These are phyloP conservation scores for Drosophila prosaltans DNA, from an alignment of 1,140 invertebrate species.

Conservation along the genomic window DNA sequence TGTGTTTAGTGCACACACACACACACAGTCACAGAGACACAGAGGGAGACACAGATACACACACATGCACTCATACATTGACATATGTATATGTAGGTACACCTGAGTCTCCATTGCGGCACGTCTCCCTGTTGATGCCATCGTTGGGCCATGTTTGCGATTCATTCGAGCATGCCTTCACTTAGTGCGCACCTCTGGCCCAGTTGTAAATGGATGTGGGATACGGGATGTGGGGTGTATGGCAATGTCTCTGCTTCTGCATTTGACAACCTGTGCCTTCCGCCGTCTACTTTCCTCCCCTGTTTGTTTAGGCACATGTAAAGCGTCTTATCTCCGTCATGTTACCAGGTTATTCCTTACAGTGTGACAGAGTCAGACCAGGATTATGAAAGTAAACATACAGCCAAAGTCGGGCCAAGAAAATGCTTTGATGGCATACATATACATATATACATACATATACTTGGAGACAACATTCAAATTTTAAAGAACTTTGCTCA, in stretches of 20 bases:
- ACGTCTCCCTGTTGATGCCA: not conserved
- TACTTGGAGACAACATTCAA: not conserved
- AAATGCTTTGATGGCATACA: conserved; percentile 12
- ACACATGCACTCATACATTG: not conserved
- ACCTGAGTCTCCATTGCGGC: conserved; percentile 15
- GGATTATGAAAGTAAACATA: conserved; percentile 62
- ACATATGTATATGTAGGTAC: not conserved
- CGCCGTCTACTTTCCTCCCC: not conserved
- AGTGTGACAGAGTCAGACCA: conserved; percentile 36
- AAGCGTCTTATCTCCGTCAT: conserved; percentile 74
- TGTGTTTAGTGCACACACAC: conserved; percentile 59
- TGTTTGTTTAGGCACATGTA: conserved; percentile 80
- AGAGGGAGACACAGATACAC: conserved; percentile 10
- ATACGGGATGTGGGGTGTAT: conserved; percentile 28
- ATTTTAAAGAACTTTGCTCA: not conserved
- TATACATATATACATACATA: not conserved
- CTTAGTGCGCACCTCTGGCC: conserved; percentile 38
- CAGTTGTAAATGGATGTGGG: conserved; percentile 47
- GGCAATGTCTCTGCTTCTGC: conserved; percentile 33
- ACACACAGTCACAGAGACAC: conserved; percentile 41
- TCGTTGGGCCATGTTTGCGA: conserved; percentile 51
- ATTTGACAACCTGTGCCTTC: conserved; percentile 47
- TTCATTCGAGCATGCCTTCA: conserved; percentile 71
- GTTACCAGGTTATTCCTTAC: conserved; percentile 44
- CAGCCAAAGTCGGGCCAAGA: conserved; percentile 17